Evolutionary conservation across 2,888 invertebrate genomes (phyloP).

Genomic region (Geophilus truncorum): DNA sequence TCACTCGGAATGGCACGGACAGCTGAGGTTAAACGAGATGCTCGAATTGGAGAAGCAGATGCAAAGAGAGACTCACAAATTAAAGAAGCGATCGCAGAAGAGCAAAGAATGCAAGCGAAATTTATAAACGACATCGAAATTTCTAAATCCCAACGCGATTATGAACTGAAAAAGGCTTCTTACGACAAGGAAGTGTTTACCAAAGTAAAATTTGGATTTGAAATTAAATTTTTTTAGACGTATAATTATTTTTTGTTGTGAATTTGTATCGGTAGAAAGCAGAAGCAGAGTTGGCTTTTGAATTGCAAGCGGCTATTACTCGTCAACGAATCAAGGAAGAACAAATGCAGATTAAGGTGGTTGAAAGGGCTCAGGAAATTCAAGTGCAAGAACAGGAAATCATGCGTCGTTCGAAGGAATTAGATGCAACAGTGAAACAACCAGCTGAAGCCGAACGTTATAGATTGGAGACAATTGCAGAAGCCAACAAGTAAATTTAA

Average conservation of each 20-base stretch:
- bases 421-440: slow-evolving; percentile 86
- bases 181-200: slow-evolving; percentile 97
- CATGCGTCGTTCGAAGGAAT: slow-evolving; percentile 78
- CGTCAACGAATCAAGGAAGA: slow-evolving; percentile 94
- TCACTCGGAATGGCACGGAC: slow-evolving; percentile 92
- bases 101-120: slow-evolving; percentile 89
- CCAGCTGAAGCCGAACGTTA: slow-evolving; percentile 95
- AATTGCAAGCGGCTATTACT: slow-evolving; percentile 90
- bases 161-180: slow-evolving; percentile 92
- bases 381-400: slow-evolving; percentile 95
- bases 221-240: slow-evolving; percentile 72
- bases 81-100: slow-evolving; percentile 93
- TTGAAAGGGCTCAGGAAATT: slow-evolving; percentile 88
- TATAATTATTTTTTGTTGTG: too few relatives aligned
- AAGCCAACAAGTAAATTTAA: slow-evolving; percentile 80
- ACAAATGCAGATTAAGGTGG: slow-evolving; percentile 91
- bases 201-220: slow-evolving; percentile 56
- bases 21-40: slow-evolving; percentile 91
- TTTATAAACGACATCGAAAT: slow-evolving; percentile 93
- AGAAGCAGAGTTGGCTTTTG: slow-evolving; percentile 89
- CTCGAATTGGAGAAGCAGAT: slow-evolving; percentile 94
- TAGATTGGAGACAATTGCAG: slow-evolving; percentile 85
- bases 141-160: slow-evolving; percentile 92
- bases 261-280: slow-evolving; percentile 58
- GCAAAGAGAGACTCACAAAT: slow-evolving; percentile 87